phyloP scores from a whole-genome alignment of 2,113 vertebrate genomes.

The Paedocypris sp. region DNA sequence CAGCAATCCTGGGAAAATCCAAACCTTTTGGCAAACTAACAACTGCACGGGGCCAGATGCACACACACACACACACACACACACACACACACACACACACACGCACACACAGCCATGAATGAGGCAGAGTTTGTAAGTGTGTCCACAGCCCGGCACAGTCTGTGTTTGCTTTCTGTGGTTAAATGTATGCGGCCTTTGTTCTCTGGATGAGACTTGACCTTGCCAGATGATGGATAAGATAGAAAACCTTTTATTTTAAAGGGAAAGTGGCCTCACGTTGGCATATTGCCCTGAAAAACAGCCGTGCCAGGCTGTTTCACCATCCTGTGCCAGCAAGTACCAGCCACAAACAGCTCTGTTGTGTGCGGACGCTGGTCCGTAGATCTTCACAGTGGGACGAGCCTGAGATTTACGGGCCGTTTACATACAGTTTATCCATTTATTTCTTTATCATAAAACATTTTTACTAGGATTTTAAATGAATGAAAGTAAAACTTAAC shows the following conservation, averaged over 20 bases:
- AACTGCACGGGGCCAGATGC: constrained; percentile 18
- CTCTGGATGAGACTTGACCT: constrained; percentile 41
- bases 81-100: too few relatives aligned
- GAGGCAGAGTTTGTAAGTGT: constrained; percentile 50
- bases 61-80: not conserved
- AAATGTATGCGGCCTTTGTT: constrained; percentile 52
- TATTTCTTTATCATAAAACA: too few relatives aligned
- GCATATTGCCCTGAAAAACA: constrained; percentile 55
- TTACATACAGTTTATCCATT: too few relatives aligned
- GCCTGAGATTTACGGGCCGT: not conserved
- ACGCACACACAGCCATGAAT: constrained; percentile 53
- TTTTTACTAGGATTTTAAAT: too few relatives aligned
- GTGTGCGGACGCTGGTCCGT: not conserved
- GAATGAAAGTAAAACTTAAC: too few relatives aligned
- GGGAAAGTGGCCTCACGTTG: constrained; percentile 57
- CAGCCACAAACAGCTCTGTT: constrained; percentile 1
- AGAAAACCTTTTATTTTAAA: constrained; percentile 58
- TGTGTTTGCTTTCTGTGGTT: constrained; percentile 51
- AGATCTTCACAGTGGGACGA: not conserved
- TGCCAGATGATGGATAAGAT: constrained; percentile 49
- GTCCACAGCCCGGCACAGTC: constrained; percentile 35
- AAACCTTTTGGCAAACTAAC: constrained; percentile 62
- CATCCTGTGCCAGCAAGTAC: constrained; percentile 12
- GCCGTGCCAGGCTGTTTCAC: not conserved
- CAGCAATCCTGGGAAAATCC: constrained; percentile 62